Evolutionary conservation across 2,888 invertebrate genomes (phyloP).

Genomic region (Homarus gammarus): DNA sequence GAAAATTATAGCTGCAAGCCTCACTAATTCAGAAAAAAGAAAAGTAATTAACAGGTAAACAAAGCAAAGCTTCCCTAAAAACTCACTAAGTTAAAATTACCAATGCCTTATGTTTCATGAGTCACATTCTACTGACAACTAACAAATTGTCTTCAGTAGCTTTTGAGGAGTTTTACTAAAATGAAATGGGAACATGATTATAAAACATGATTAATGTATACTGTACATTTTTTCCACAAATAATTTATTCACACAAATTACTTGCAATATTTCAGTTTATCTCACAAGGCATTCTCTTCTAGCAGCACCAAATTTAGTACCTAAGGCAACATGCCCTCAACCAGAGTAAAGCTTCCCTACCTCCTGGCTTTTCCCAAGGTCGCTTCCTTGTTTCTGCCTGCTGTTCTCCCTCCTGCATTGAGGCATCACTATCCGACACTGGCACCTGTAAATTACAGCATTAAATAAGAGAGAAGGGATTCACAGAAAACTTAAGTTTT

Average conservation of each 20-base stretch:
- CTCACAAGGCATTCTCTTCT: not conserved
- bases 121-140: not conserved
- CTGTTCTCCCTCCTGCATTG: constrained; percentile 49
- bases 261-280: not conserved
- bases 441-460: constrained; percentile 1
- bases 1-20: not conserved
- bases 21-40: not conserved
- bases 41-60: not conserved
- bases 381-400: constrained; percentile 42
- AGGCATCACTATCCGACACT: constrained; percentile 44
- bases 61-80: not conserved
- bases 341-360: constrained; percentile 17
- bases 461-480: too few species aligned
- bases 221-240: too few species aligned
- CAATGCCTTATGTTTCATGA: not conserved
- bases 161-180: too few species aligned
- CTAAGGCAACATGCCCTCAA: not conserved
- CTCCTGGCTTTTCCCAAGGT: constrained; percentile 53
- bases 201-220: too few species aligned
- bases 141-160: too few species aligned
- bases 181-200: too few species aligned
- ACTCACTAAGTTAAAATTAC: not conserved
- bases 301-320: not conserved
- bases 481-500: too few species aligned
- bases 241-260: not conserved